Base-by-base conservation (phyloP, 2,888 invertebrate genomes). In the Drosophila recens region DNA sequence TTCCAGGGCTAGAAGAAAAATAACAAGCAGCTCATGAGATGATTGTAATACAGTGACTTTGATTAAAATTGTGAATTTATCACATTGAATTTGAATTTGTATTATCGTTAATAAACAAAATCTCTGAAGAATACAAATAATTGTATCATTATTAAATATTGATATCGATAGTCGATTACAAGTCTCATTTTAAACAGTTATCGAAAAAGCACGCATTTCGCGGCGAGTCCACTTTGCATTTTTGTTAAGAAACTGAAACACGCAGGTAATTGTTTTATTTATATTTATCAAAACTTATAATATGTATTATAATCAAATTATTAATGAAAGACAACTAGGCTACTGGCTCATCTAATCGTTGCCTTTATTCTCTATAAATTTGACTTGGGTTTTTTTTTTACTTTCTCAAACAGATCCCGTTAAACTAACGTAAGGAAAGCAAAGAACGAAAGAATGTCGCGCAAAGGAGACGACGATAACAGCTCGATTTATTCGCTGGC, bases 381-480 rank as follows among this genome's bases (percentile, higher is more conserved):
- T 0, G n/a, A 46, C 3, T 46, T 46, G 13, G 17, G 4, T 6
- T 27, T 48, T 33, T n/a, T n/a, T 30, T 30, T 9, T 20, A 1
- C 33, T 13, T 51, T 13, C 20, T 51, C 13, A 4, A 13, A 4
- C 51, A 23, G 20, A 36, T 51, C 20, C 51, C 36, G 51, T 51
- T 51, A 36, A 20, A 20, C 51, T 23, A 20, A 36, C 1, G 17
- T 11, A 20, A 36, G 23, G 9, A 8, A 4, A 23, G 23, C 23
- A 23, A 20, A 3, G 5, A 33, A 36, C 11, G 5, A 4, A 34
- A 20, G 20, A 51, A 51, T 51, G 51, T 20, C 51, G 20, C 13
- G 36, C 10, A 36, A 36, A 23, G 51, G 9, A 36, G 51, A 51
- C 13, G 20, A 9, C 51, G n/a, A 51, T 51, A 51, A n/a, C 20